Percentiles rank a stretch among this genome's conserved stretches.
Conservation (phyloP, 2,113 vertebrate genomes). For the Shinisaurus crocodilurus region DNA sequence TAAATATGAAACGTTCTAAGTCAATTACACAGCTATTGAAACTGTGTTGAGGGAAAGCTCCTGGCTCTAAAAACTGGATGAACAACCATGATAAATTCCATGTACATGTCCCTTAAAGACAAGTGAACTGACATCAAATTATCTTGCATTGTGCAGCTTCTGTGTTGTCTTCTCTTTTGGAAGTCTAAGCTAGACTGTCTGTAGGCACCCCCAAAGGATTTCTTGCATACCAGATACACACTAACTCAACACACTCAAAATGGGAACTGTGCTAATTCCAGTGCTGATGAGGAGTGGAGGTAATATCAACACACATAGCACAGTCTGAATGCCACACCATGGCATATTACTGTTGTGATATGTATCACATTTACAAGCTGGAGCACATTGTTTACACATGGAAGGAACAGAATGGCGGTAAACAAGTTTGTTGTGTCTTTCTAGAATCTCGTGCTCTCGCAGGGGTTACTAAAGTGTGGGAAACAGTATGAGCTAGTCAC, state of each 20-base stretch:
- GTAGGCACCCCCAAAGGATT: not conserved
- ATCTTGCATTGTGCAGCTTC: not conserved
- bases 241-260: not conserved
- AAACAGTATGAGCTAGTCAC: too few species aligned
- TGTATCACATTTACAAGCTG: too few species aligned
- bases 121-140: not conserved
- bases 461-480: too few species aligned
- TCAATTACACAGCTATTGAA: not conserved
- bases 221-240: not conserved
- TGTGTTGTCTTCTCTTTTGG: not conserved
- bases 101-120: not conserved
- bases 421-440: too few species aligned
- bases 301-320: not conserved
- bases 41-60: not conserved
- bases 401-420: too few species aligned
- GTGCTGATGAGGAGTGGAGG: too few species aligned
- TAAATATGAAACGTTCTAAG: not conserved
- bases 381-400: too few species aligned
- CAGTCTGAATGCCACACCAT: not conserved
- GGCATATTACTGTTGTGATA: too few species aligned
- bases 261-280: not conserved
- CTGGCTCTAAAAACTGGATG: not conserved
- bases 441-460: too few species aligned
- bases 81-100: not conserved
- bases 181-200: not conserved